These are phyloP conservation scores for Lipophrys pholis DNA, from an alignment of 2,113 vertebrate species.

Conservation along the genomic window DNA sequence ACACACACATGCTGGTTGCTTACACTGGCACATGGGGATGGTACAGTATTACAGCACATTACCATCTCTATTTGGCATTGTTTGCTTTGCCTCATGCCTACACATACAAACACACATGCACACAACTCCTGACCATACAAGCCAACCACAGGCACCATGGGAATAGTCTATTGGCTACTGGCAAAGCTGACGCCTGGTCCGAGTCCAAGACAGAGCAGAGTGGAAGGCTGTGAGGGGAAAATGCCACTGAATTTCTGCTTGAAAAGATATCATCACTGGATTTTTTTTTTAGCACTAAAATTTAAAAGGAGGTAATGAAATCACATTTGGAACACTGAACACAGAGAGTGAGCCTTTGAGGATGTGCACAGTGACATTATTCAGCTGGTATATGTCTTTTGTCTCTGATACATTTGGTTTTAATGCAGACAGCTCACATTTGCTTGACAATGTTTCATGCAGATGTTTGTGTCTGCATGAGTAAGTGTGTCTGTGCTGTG, in stretches of 20 bases:
- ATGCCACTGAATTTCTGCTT: slow-evolving; percentile 35
- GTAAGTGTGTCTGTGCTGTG: slow-evolving; percentile 36
- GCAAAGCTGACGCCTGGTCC: slow-evolving; percentile 71
- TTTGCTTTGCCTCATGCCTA: slow-evolving; percentile 73
- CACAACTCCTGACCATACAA: slow-evolving; percentile 72
- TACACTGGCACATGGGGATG: slow-evolving; percentile 74
- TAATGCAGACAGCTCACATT: slow-evolving; percentile 13
- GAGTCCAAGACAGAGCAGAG: slow-evolving; percentile 67
- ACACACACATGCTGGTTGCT: slow-evolving; percentile 67
- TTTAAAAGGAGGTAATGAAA: slow-evolving; percentile 12
- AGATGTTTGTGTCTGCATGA: slow-evolving; percentile 28
- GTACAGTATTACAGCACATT: slow-evolving; percentile 77
- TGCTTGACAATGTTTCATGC: slow-evolving; percentile 23
- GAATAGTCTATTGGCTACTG: slow-evolving; percentile 74
- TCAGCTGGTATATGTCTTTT: slow-evolving; percentile 8
- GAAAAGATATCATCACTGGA: slow-evolving; percentile 28
- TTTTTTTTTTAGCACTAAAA: neutral
- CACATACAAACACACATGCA: slow-evolving; percentile 72
- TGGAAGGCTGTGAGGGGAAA: slow-evolving; percentile 40
- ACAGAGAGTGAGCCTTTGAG: neutral
- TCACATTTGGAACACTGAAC: slow-evolving; percentile 9
- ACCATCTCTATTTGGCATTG: slow-evolving; percentile 75
- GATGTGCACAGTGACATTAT: slow-evolving; percentile 7
- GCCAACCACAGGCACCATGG: slow-evolving; percentile 76
- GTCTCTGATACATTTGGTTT: slow-evolving; percentile 4